Base-by-base conservation (phyloP, 2,888 invertebrate genomes). In the Dromius quadrimaculatus region DNA sequence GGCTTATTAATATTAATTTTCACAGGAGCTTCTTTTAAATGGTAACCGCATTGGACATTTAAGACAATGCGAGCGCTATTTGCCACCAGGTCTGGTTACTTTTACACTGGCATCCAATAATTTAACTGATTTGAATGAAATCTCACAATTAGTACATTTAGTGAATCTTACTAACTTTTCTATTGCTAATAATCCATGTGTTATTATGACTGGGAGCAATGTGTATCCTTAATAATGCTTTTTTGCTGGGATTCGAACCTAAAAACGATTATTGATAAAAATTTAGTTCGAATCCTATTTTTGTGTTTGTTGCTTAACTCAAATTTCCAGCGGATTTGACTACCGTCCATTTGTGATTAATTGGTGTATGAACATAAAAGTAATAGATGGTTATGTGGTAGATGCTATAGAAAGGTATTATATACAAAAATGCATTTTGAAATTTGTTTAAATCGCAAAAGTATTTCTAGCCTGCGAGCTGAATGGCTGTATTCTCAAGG, bases 401-500 rank as follows among this genome's bases (percentile, higher is more conserved):
- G 92, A 93, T 81, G 93, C 95, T 70, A 92, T 95, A 76, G 97
- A 97, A 86, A 93, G 92, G 94, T 93, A 82, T 83, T 82, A 36
- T n/a, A n/a, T n/a, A n/a, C n/a, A n/a, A n/a, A n/a, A 61, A 11
- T n/a, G 19, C 38, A 57, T 19, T 68, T 59, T 59, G 54, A 68
- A 66, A 61, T 71, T 72, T 47, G 28, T 11, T 43, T 64, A 38
- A 32, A 57, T 54, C 15, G 11, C 28, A 13, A 28, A 57, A 72
- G 43, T n/a, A n/a, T n/a, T n/a, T n/a, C 69, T 81, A 95, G 96
- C 81, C 85, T 96, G 75, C 93, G 94, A 84, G 96, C 95, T 0
- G 97, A 97, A 81, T 97, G 97, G 97, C 84, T 97, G 70, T 96
- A 95, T 83, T 95, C 95, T 74, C 97, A 97, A 85, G 97, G 97